Percentiles rank a stretch among this genome's conserved stretches.
These are phyloP conservation scores for Hyphantria cunea DNA, from an alignment of 1,140 invertebrate genomes.

Conservation along the genomic window DNA sequence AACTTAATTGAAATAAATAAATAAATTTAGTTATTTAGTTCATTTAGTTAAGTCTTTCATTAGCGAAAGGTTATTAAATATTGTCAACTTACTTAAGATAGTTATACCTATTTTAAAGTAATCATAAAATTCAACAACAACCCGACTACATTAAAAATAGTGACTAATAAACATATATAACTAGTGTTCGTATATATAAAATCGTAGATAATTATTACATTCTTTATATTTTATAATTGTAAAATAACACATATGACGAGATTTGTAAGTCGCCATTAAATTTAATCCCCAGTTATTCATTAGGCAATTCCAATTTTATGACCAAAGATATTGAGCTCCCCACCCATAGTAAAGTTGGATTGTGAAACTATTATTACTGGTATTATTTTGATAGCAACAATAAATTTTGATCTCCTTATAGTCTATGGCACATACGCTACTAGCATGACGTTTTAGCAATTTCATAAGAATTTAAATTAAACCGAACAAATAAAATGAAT, in stretches of 20 bases:
- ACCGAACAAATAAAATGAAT: no score
- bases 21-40: no score
- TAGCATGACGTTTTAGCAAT: no score
- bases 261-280: slow-evolving; percentile 37
- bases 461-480: no score
- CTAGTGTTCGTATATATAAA: slow-evolving; percentile 7
- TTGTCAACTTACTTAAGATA: no score
- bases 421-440: not conserved
- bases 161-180: slow-evolving; percentile 5
- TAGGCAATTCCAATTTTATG: slow-evolving; percentile 44
- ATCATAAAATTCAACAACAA: no score
- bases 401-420: slow-evolving; percentile 33
- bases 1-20: no score
- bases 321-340: slow-evolving; percentile 28
- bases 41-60: no score
- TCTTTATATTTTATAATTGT: slow-evolving; percentile 28
- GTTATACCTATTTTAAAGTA: no score
- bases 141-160: no score
- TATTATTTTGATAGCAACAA: slow-evolving; percentile 37
- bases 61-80: no score
- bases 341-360: slow-evolving; percentile 33
- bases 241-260: slow-evolving; percentile 30
- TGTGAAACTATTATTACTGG: slow-evolving; percentile 40
- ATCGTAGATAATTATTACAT: slow-evolving; percentile 15
- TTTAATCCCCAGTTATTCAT: slow-evolving; percentile 45